Evolutionary conservation across 92 coral and sea anemone genomes (phyloP).

Genomic region (Galaxea fascicularis): DNA sequence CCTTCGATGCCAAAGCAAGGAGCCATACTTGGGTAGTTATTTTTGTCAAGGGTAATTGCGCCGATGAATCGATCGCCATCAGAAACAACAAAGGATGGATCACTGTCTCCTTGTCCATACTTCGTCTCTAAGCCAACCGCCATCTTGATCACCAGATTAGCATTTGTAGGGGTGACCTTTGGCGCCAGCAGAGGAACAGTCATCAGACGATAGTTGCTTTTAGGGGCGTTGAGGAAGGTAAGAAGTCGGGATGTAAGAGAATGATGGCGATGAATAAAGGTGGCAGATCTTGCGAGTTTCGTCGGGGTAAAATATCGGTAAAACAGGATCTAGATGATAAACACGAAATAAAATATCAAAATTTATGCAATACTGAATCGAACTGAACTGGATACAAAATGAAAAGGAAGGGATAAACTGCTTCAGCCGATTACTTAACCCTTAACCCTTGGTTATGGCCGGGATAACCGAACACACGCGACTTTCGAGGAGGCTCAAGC

Average conservation of each 20-base stretch:
- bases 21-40: neutral
- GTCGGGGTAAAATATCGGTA: constrained; percentile 27
- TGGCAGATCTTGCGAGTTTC: constrained; percentile 18
- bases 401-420: no score
- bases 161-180: neutral
- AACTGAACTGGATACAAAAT: no score
- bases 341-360: no score
- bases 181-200: constrained; percentile 22
- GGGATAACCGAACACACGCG: no score
- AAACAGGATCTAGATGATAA: neutral
- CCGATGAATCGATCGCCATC: constrained; percentile 23
- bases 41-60: neutral
- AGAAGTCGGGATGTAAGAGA: constrained; percentile 11
- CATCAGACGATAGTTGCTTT: constrained; percentile 12
- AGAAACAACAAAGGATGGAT: constrained; percentile 18
- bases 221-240: constrained; percentile 28
- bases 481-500: no score
- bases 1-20: constrained; percentile 23
- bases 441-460: no score
- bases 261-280: constrained; percentile 33
- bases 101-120: constrained; percentile 15
- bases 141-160: constrained; percentile 20
- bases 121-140: constrained; percentile 19
- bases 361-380: no score
- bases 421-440: no score